These are phyloP conservation scores for Noturus placidus DNA, from an alignment of 2,113 vertebrate species.

Conservation along the genomic window DNA sequence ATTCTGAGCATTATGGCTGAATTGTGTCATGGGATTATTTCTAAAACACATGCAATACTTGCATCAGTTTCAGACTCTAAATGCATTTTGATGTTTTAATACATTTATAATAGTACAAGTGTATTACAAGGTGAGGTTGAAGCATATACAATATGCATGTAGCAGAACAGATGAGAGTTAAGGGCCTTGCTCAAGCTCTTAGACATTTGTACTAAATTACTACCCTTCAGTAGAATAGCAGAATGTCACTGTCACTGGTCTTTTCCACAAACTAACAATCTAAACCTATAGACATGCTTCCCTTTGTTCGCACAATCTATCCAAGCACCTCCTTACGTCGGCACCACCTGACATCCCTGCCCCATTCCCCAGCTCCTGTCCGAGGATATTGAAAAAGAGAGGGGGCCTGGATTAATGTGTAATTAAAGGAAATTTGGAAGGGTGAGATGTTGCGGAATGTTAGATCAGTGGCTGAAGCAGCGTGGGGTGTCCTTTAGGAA, in stretches of 20 bases:
- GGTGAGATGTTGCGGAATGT: constrained; percentile 99
- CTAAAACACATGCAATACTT: background rate
- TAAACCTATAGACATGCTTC: constrained; percentile 66
- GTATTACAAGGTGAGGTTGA: background rate
- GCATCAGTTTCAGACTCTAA: background rate
- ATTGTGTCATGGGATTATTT: background rate
- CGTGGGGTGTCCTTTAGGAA: constrained; percentile 99
- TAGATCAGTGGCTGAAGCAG: constrained; percentile 99
- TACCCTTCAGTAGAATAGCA: background rate
- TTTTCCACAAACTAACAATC: constrained; percentile 65
- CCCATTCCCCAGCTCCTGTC: constrained; percentile 75
- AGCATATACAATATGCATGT: background rate
- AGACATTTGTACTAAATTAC: background rate
- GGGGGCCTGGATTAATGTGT: constrained; percentile 96
- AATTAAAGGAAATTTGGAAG: constrained; percentile 99
- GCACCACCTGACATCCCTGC: constrained; percentile 70
- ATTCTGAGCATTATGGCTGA: background rate
- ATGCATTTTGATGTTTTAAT: background rate
- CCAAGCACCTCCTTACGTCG: constrained; percentile 70
- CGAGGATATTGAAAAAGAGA: constrained; percentile 91
- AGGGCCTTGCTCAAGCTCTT: background rate
- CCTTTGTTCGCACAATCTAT: constrained; percentile 80
- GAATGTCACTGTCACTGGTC: constrained; percentile 27
- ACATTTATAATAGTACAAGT: background rate
- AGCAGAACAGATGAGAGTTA: background rate